Evolutionary conservation across 35 echinoderm and acorn worm genomes (phyloP).

Genomic region (Patiria miniata): DNA sequence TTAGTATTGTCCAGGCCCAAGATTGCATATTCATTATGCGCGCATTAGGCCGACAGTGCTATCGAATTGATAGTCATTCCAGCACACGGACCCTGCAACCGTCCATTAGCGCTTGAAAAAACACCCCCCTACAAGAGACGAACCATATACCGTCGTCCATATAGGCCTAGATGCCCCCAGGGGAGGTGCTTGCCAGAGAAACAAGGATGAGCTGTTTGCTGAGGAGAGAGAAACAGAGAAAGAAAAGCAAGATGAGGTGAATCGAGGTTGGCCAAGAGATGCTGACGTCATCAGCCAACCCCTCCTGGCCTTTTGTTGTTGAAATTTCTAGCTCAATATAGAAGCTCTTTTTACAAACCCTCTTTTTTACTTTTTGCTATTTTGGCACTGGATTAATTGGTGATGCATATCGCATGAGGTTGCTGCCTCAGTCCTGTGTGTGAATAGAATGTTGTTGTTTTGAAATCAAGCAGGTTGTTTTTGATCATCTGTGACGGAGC

Average conservation of each 20-base stretch:
- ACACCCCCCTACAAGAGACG: not conserved
- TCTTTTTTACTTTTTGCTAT: too few species aligned
- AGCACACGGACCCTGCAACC: not conserved
- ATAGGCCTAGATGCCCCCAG: not conserved
- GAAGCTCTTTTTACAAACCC: too few species aligned
- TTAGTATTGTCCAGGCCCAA: too few species aligned
- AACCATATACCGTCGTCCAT: not conserved
- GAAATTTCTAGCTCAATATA: too few species aligned
- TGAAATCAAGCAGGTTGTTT: too few species aligned
- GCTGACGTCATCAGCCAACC: slow-evolving; percentile 7
- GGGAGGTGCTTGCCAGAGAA: not conserved
- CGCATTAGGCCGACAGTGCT: not conserved
- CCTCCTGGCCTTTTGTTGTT: not conserved
- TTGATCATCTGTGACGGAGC: too few species aligned
- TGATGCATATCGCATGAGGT: too few species aligned
- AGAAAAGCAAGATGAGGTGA: not conserved
- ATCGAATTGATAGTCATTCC: slow-evolving; percentile 6
- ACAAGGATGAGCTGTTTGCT: slow-evolving; percentile 2
- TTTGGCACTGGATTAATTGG: too few species aligned
- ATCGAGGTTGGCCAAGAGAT: not conserved
- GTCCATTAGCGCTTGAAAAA: slow-evolving; percentile 13
- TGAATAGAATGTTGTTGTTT: too few species aligned
- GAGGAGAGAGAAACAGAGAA: too few species aligned
- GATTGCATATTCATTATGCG: too few species aligned
- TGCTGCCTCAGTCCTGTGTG: too few species aligned